Conservation (phyloP, 35 echinoderm and acorn worm species). For the Apostichopus californicus region DNA sequence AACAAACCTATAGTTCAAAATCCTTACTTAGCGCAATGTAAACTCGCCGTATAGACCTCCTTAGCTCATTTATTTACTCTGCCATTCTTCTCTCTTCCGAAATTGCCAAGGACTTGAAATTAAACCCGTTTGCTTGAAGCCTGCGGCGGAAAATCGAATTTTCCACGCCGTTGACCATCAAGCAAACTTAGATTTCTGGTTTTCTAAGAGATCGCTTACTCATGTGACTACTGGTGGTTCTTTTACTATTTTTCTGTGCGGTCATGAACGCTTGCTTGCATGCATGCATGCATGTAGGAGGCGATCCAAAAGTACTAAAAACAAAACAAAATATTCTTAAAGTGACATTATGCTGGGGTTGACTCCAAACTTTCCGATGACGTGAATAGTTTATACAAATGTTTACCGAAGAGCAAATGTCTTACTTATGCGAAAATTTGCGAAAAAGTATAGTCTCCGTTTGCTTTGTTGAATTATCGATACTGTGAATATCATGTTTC, state of each 20-base stretch:
- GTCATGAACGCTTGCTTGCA: background rate
- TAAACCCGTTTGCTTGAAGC: slow-evolving; percentile 41
- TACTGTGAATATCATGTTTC: too few species aligned
- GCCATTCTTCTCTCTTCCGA: slow-evolving; percentile 25
- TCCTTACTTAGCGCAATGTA: slow-evolving; percentile 23
- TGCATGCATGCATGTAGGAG: background rate
- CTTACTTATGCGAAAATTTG: too few species aligned
- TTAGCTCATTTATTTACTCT: slow-evolving; percentile 46
- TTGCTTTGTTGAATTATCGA: too few species aligned
- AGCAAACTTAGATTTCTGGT: background rate
- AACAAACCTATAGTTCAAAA: slow-evolving; percentile 24
- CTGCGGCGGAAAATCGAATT: slow-evolving; percentile 57
- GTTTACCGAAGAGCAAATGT: too few species aligned
- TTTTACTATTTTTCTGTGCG: background rate
- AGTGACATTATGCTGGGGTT: too few species aligned
- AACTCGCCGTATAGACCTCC: slow-evolving; percentile 10
- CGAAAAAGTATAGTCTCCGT: too few species aligned
- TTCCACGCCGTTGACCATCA: slow-evolving; percentile 55
- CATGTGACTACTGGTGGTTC: background rate
- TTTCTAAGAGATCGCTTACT: background rate
- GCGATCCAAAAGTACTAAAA: too few species aligned
- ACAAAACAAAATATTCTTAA: too few species aligned
- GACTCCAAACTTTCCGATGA: too few species aligned
- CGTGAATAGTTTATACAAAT: too few species aligned
- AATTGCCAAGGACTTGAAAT: slow-evolving; percentile 27